Evolutionary conservation across 2,888 invertebrate genomes (phyloP).

Genomic region (Thymelicus sylvestris): DNA sequence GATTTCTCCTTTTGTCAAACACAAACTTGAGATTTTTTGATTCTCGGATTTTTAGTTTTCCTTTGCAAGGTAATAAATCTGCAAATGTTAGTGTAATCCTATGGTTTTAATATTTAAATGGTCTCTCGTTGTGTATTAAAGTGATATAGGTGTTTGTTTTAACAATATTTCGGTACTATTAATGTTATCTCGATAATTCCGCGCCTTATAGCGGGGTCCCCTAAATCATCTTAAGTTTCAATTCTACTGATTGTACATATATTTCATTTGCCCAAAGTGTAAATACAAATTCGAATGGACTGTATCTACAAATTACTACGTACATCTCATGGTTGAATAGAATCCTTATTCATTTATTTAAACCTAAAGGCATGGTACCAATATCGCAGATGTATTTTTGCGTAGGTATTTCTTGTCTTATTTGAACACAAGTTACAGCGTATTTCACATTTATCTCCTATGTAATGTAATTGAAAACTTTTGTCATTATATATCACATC

Average conservation of each 20-base stretch:
- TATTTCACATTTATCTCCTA: too few relatives aligned
- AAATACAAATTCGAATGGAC: too few relatives aligned
- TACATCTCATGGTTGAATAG: too few relatives aligned
- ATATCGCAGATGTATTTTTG: too few relatives aligned
- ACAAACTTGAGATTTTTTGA: slow-evolving; percentile 33
- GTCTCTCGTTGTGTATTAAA: slow-evolving; percentile 32
- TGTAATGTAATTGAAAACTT: too few relatives aligned
- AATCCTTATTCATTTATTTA: too few relatives aligned
- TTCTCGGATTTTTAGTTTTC: slow-evolving; percentile 42
- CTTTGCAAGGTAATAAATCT: slow-evolving; percentile 63
- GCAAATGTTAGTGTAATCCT: slow-evolving; percentile 52
- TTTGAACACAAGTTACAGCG: too few relatives aligned
- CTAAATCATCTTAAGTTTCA: slow-evolving; percentile 1
- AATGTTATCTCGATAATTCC: slow-evolving; percentile 31
- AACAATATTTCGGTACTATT: slow-evolving; percentile 23
- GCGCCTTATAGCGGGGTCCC: slow-evolving; percentile 46
- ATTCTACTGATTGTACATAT: slow-evolving; percentile 2
- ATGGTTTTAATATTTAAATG: slow-evolving; percentile 40
- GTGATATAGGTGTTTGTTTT: slow-evolving; percentile 18
- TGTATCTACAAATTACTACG: too few relatives aligned
- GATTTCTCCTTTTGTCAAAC: slow-evolving; percentile 42
- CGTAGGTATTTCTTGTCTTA: too few relatives aligned
- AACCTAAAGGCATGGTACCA: too few relatives aligned
- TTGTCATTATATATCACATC: too few relatives aligned
- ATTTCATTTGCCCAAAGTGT: neutral